A percentile compares a stretch with the other conserved stretches of the same genome.
These are phyloP conservation scores for Eulemur coronatus DNA, from an alignment of 2,797 vertebrate species.

Conservation along the genomic window DNA sequence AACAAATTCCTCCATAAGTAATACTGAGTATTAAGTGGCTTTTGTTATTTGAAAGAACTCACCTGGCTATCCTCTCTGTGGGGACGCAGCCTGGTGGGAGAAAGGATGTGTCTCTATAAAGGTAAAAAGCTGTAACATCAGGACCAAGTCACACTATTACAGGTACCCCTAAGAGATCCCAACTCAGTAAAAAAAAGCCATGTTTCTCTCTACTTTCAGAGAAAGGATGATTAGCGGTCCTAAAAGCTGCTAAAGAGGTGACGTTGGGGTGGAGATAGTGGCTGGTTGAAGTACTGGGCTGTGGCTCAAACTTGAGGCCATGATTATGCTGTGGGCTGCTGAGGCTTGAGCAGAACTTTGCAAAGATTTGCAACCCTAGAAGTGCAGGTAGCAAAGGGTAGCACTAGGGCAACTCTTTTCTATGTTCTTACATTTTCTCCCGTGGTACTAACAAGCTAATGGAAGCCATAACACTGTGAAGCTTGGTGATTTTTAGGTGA, in stretches of 20 bases:
- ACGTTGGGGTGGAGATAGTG: not conserved
- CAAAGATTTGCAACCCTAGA: not conserved
- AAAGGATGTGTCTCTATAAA: not conserved
- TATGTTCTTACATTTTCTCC: not conserved
- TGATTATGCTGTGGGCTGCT: not conserved
- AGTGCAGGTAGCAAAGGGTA: not conserved
- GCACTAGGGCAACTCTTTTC: not conserved
- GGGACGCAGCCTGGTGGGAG: not conserved
- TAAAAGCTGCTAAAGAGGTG: not conserved
- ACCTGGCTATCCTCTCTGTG: not conserved
- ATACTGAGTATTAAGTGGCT: not conserved
- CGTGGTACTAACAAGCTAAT: not conserved
- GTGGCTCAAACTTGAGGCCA: not conserved
- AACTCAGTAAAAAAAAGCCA: not conserved
- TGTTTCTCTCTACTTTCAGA: not conserved
- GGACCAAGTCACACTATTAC: not conserved
- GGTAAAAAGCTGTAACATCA: not conserved
- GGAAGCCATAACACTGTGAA: not conserved
- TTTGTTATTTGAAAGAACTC: not conserved
- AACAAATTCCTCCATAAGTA: not conserved
- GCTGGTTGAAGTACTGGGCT: not conserved
- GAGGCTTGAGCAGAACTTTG: not conserved
- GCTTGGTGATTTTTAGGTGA: not conserved
- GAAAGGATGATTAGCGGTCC: not conserved
- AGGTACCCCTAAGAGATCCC: not conserved